Evolutionary conservation across 1,140 invertebrate genomes (phyloP), one percentile per base, ranked within the genome.

Genomic region (Pseudomyrmex dendroicus): DNA sequence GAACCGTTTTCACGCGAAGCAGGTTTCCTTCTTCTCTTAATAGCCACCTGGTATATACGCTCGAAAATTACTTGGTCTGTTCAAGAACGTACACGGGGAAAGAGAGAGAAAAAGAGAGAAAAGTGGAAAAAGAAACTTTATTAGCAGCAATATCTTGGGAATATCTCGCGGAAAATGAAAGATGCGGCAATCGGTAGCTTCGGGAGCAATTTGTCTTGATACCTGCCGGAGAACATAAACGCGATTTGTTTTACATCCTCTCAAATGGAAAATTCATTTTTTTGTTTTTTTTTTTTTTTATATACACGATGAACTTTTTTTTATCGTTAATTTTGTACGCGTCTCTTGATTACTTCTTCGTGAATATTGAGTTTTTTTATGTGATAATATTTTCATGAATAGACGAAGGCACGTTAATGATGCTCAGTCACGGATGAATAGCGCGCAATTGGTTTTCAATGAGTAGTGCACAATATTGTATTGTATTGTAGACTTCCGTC

Each of bases 401-500:
- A 35, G 44, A 52, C 46, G 15, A 80, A 25, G 20, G 48, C 35
- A 57, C 10, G 15, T 20, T 66, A 44, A 5, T 9, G 15, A 20
- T 70, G n/a, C 54, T 59, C 35, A 35, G 35, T 35, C 35, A 35
- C 35, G 35, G 35, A 35, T 35, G 76, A 78, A 78, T 80, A 72
- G 76, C 20, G 44, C 22, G 22, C 76, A 80, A 80, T 80, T 80
- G 76, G 54, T 56, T 80, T 72, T 70, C 66, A 80, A 54, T 59
- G 54, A 72, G 50, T 72, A 72, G 72, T 80, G 44, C 12, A 54
- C 44, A 50, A 50, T 72, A 80, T 80, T 80, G 66, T 80, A 72
- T 80, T 80, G 66, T 80, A 72, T n/a, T n/a, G n/a, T 72, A 72
- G 76, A 80, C 44, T 80, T 72, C 44, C 22, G 46, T 72, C 66